Evolutionary conservation across 1,140 invertebrate species (phyloP).

Genomic region (Phymorhynchus buccinoides): DNA sequence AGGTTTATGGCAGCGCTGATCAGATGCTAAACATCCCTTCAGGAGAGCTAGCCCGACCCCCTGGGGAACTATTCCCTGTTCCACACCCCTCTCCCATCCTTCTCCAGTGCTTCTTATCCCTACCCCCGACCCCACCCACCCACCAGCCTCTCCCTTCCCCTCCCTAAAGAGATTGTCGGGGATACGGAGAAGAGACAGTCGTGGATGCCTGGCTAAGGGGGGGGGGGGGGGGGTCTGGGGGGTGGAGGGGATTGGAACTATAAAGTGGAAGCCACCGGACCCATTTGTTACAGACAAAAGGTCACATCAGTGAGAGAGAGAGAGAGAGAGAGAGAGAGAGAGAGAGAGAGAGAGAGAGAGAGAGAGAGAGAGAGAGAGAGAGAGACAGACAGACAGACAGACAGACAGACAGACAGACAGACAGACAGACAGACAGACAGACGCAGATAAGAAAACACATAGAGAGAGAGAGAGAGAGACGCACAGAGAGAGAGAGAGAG

Average conservation of each 20-base stretch:
- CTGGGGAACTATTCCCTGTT: neutral
- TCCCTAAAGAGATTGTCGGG: neutral
- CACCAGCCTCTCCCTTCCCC: neutral
- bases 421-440: neutral
- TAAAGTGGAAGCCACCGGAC: neutral
- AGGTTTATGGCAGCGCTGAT: slow-evolving; percentile 25
- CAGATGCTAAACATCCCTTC: slow-evolving; percentile 28
- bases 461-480: too few species aligned
- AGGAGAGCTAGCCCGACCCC: neutral
- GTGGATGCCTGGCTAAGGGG: neutral
- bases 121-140: too few species aligned
- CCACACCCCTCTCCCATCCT: too few species aligned
- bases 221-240: neutral
- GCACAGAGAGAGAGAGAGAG: too few species aligned
- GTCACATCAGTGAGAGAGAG: neutral
- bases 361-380: neutral
- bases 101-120: too few species aligned
- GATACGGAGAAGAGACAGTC: neutral
- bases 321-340: neutral
- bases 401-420: neutral
- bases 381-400: neutral
- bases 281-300: slow-evolving; percentile 27
- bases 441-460: too few species aligned
- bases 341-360: neutral
- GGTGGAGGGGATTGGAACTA: neutral